Evolutionary conservation across 2,113 vertebrate genomes (phyloP).

Genomic region (Oophaga pumilio): DNA sequence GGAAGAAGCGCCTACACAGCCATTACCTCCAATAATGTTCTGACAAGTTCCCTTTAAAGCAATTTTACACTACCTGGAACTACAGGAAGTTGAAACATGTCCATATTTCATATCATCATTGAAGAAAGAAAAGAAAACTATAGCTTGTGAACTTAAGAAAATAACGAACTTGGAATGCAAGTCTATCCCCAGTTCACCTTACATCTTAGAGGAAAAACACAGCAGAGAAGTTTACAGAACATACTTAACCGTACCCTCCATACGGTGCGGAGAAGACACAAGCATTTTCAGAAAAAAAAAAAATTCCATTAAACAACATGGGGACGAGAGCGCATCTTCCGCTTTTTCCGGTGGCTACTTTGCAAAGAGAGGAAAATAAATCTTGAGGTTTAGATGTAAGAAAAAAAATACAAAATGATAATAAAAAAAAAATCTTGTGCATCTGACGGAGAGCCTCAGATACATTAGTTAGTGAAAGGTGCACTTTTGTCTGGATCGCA

Average conservation of each 20-base stretch:
- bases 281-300: background rate
- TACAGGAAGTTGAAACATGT: background rate
- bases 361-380: background rate
- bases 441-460: background rate
- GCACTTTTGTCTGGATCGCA: background rate
- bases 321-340: background rate
- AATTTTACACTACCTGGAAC: too few species aligned
- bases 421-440: background rate
- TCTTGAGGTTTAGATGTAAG: background rate
- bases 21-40: too few species aligned
- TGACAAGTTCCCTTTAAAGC: too few species aligned
- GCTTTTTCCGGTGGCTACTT: conserved; percentile 6
- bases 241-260: background rate
- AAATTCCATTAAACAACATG: conserved; percentile 13
- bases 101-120: background rate
- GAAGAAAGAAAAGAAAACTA: background rate
- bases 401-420: background rate
- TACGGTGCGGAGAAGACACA: background rate
- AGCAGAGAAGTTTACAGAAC: background rate
- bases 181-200: background rate
- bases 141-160: background rate
- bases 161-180: background rate
- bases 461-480: conserved; percentile 10
- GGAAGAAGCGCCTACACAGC: too few species aligned
- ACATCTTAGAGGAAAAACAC: background rate